Percentiles rank a stretch among this genome's conserved stretches.
phyloP scores from a whole-genome alignment of 2,888 invertebrate species.

The Sepiola atlantica region DNA sequence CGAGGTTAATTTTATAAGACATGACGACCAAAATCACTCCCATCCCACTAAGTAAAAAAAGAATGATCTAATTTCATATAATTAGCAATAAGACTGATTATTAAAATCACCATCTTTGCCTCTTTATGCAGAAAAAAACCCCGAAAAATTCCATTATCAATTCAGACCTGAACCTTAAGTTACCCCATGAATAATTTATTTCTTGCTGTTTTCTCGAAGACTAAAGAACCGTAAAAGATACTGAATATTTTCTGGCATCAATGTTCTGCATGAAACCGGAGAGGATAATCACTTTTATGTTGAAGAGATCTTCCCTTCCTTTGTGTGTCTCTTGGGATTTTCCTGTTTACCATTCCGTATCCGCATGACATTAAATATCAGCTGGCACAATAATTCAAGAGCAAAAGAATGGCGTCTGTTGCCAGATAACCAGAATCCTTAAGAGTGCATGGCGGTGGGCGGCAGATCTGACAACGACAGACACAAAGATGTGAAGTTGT shows the following conservation, averaged over 20 bases:
- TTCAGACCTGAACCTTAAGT: too few relatives aligned
- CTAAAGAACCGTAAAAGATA: background rate
- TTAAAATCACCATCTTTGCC: too few relatives aligned
- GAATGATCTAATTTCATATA: too few relatives aligned
- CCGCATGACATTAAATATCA: background rate
- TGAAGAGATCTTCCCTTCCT: background rate
- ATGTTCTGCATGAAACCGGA: background rate
- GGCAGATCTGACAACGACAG: background rate
- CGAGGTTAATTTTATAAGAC: too few relatives aligned
- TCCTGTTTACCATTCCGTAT: background rate
- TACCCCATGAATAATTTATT: too few relatives aligned
- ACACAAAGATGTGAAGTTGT: background rate
- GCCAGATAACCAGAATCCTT: background rate
- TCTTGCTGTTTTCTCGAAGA: background rate
- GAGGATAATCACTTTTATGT: background rate
- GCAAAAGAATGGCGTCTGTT: background rate
- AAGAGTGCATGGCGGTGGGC: background rate
- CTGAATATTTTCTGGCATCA: background rate
- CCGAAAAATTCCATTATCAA: too few relatives aligned
- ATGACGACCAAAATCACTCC: too few relatives aligned
- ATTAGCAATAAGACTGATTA: too few relatives aligned
- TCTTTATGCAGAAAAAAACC: too few relatives aligned
- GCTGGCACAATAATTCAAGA: background rate
- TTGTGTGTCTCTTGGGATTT: background rate
- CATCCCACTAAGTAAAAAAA: too few relatives aligned